These are phyloP conservation scores for Hylaeus anthracinus DNA, from an alignment of 1,140 invertebrate species.

Conservation along the genomic window DNA sequence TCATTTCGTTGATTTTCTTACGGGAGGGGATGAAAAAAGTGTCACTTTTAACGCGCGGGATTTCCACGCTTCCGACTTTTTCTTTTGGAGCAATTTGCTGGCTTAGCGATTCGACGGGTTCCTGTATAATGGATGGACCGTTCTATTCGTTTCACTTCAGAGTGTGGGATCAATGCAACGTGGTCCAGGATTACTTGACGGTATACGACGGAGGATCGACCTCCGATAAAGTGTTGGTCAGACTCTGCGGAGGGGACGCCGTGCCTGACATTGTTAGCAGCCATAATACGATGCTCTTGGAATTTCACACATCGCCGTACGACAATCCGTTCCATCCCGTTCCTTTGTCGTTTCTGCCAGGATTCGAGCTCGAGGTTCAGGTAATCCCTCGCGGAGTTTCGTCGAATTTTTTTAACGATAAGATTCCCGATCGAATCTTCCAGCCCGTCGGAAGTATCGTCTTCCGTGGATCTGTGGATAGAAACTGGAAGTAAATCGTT, in stretches of 20 bases:
- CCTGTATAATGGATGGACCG: not conserved
- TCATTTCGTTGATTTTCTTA: too few relatives aligned
- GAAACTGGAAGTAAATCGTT: not conserved
- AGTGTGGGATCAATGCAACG: slow-evolving; percentile 91
- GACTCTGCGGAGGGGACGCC: slow-evolving; percentile 91
- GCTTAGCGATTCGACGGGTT: not conserved
- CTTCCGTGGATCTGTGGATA: too few relatives aligned
- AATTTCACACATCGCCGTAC: slow-evolving; percentile 91
- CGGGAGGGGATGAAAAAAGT: too few relatives aligned
- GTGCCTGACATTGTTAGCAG: slow-evolving; percentile 91
- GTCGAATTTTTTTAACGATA: not conserved
- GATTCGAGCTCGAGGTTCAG: slow-evolving; percentile 91
- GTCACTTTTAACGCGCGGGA: too few relatives aligned
- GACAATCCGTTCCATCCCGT: slow-evolving; percentile 91
- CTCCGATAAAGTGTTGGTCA: slow-evolving; percentile 87
- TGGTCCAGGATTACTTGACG: slow-evolving; percentile 90
- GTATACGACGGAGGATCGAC: slow-evolving; percentile 90
- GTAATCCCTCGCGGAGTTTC: slow-evolving; percentile 74
- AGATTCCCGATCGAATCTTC: too few relatives aligned
- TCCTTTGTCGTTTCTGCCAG: slow-evolving; percentile 88
- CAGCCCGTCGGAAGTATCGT: too few relatives aligned
- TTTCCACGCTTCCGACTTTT: not conserved
- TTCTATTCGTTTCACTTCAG: slow-evolving; percentile 77
- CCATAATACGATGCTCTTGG: slow-evolving; percentile 88
- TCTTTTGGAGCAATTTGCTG: not conserved